These are phyloP conservation scores for Aelia acuminata DNA, from an alignment of 2,888 invertebrate genomes.

Conservation along the genomic window DNA sequence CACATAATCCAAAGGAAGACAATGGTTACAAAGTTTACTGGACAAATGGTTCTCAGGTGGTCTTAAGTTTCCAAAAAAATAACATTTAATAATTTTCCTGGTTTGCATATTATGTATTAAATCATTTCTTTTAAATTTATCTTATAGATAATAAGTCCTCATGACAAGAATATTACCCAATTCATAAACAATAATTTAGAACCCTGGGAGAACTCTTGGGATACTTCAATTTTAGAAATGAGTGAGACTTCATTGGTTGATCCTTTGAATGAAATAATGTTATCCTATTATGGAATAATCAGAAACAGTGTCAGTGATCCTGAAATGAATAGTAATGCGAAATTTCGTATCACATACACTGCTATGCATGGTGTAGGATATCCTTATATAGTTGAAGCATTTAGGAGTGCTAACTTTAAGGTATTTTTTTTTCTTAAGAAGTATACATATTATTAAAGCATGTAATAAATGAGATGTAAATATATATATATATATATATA, in stretches of 20 bases:
- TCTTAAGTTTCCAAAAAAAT: not conserved
- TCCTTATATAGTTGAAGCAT: slow-evolving; percentile 81
- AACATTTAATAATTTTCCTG: not conserved
- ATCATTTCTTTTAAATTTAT: not conserved
- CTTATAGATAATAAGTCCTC: slow-evolving; percentile 87
- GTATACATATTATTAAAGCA: not conserved
- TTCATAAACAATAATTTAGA: slow-evolving; percentile 82
- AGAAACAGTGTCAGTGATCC: slow-evolving; percentile 73
- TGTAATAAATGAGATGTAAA: not conserved
- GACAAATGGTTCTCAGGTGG: slow-evolving; percentile 86
- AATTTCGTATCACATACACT: slow-evolving; percentile 86
- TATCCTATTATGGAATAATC: slow-evolving; percentile 77
- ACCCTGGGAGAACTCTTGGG: slow-evolving; percentile 86
- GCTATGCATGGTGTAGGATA: slow-evolving; percentile 99
- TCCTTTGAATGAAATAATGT: slow-evolving; percentile 79
- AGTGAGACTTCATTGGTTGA: slow-evolving; percentile 72
- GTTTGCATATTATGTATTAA: too few relatives aligned
- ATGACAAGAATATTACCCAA: slow-evolving; percentile 88
- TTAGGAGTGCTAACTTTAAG: slow-evolving; percentile 81
- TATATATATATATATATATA: too few relatives aligned
- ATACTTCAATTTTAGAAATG: slow-evolving; percentile 70
- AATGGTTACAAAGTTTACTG: slow-evolving; percentile 99
- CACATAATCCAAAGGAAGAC: slow-evolving; percentile 95
- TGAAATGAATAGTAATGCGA: slow-evolving; percentile 73
- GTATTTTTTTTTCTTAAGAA: slow-evolving; percentile 69